Base-by-base conservation (phyloP, 2,113 vertebrate genomes). In the Colius striatus region DNA sequence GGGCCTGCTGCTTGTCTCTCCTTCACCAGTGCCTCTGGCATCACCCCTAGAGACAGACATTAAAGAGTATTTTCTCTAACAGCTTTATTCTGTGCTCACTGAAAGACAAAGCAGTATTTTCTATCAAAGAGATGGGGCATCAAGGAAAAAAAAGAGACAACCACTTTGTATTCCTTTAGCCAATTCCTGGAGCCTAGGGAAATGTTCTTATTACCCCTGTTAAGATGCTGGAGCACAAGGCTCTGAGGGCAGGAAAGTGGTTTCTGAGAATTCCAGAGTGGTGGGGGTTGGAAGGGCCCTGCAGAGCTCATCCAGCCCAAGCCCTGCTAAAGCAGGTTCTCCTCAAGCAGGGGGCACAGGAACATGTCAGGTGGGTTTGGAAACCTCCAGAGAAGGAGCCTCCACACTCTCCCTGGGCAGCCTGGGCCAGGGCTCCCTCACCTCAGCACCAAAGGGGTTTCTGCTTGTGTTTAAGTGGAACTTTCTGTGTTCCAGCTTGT, bases 41-140 rank as follows among this genome's bases (percentile, higher is more conserved):
- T 95, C 50, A 14, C 65, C 23, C 88, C 95, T 88, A 13, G 0
- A 9, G 6, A 41, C 21, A 22, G 6, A 66, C 4, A 3, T 22
- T 3, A 3, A 8, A 30, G 1, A 51, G 16, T 0, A 2, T 3
- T 23, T 72, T 36, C 20, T 36, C 18, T 3, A 10, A 17, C 0
- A 4, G 12, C 29, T 72, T 36, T 65, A 70, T 30, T 23, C 41
- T 0, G 0, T 1, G 4, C 3, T 27, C 10, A 2, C 3, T 19
- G 3, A 23, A 23, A 13, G 5, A 13, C 11, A 17, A 34, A 53
- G 3, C 32, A 14, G 11, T 1, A 1, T 2, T 14, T 7, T 7
- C 0, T 2, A 62, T 2, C 8, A 16, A 15, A 45, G 2, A 43
- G 2, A 21, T 0, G 45, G 5, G 5, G 15, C 11, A 20, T 2